These are phyloP conservation scores for Dicrurus megarhynchus DNA, from an alignment of 2,113 vertebrate species.

Conservation along the genomic window DNA sequence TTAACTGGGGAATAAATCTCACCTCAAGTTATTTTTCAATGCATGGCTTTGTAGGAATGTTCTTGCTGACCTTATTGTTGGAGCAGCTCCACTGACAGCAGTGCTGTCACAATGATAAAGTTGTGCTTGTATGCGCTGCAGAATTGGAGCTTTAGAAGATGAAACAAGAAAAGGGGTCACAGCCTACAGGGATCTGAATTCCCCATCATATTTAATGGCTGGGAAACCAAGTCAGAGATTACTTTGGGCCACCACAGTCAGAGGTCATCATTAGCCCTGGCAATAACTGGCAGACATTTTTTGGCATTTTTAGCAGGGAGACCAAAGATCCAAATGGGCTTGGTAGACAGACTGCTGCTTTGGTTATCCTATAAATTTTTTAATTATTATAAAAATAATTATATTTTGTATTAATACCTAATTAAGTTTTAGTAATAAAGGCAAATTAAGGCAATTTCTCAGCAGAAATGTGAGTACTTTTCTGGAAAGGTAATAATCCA, in stretches of 20 bases:
- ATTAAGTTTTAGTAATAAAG: conserved; percentile 1
- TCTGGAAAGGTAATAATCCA: neutral
- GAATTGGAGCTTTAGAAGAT: neutral
- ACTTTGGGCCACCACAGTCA: neutral
- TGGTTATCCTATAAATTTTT: neutral
- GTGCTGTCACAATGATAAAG: neutral
- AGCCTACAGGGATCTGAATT: neutral
- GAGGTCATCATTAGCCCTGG: neutral
- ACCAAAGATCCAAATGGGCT: neutral
- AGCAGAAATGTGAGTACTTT: neutral
- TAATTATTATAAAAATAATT: neutral
- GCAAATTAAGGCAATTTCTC: neutral
- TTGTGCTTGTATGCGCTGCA: neutral
- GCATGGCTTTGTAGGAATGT: neutral
- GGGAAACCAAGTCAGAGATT: neutral
- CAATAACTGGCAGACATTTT: neutral
- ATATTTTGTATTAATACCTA: neutral
- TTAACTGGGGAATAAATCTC: conserved; percentile 20
- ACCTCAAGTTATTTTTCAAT: neutral
- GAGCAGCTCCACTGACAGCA: neutral
- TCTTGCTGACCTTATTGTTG: neutral
- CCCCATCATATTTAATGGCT: neutral
- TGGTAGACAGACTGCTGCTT: neutral
- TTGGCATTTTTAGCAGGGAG: neutral
- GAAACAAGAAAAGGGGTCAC: neutral